Conservation (phyloP, 2,113 vertebrate genomes). For the Sander vitreus region DNA sequence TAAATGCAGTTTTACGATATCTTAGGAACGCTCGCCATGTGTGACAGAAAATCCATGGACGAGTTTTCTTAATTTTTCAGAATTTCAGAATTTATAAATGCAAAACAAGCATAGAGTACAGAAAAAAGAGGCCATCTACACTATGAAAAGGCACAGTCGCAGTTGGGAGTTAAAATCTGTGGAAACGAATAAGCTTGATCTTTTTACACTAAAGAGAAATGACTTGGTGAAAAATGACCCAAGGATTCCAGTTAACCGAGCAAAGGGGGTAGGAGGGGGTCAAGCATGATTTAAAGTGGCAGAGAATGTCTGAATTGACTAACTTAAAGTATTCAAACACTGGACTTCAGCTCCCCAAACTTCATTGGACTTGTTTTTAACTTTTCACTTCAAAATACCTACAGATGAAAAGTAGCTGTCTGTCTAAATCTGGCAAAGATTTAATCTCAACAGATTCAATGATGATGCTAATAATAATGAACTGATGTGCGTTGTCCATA, state of each 20-base stretch:
- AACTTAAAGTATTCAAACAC: too few species aligned
- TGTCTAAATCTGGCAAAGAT: neutral
- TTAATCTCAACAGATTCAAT: neutral
- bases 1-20: too few species aligned
- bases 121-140: too few species aligned
- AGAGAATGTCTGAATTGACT: neutral
- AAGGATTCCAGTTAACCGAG: neutral
- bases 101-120: too few species aligned
- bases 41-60: too few species aligned
- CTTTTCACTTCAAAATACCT: neutral
- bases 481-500: neutral
- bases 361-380: neutral
- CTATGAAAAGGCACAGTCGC: too few species aligned
- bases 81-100: too few species aligned
- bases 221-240: neutral
- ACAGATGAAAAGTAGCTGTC: neutral
- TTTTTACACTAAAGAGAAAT: neutral
- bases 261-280: neutral
- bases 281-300: neutral
- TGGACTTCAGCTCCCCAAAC: neutral
- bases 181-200: neutral
- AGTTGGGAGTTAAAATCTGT: neutral
- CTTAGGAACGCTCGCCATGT: too few species aligned
- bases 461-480: neutral
- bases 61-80: too few species aligned